Evolutionary conservation across 2,888 invertebrate species (phyloP).

Genomic region (Macaria liturata): DNA sequence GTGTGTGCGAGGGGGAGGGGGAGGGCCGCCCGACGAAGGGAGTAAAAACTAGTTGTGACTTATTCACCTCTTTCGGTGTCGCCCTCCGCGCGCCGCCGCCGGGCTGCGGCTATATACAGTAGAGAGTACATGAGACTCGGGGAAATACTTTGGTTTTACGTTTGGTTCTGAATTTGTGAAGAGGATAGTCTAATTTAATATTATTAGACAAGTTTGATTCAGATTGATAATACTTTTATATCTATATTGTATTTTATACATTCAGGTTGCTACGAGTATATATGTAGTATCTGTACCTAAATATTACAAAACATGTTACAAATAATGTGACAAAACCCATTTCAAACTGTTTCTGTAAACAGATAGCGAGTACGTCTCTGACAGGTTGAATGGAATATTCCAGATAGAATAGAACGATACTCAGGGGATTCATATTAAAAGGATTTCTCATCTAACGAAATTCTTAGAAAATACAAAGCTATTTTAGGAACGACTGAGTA

Average conservation of each 20-base stretch:
- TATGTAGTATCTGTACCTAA: too few species aligned
- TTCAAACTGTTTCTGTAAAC: too few species aligned
- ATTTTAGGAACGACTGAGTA: conserved; percentile 12
- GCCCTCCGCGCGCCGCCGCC: conserved; percentile 64
- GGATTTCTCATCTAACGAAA: conserved; percentile 30
- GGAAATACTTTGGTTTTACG: conserved; percentile 1
- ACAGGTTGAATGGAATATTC: background rate
- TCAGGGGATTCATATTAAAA: conserved; percentile 9
- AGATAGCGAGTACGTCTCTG: too few species aligned
- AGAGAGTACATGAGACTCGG: conserved; percentile 10
- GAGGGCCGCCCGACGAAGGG: conserved; percentile 71
- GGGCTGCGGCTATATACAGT: conserved; percentile 46
- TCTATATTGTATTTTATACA: too few species aligned
- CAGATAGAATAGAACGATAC: background rate
- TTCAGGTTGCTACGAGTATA: too few species aligned
- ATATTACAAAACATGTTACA: too few species aligned
- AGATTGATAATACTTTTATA: too few species aligned
- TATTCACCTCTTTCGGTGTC: conserved; percentile 83
- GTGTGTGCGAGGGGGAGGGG: conserved; percentile 52
- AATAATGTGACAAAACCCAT: too few species aligned
- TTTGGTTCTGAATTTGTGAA: background rate
- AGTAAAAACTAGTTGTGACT: conserved; percentile 82
- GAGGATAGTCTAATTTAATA: too few species aligned
- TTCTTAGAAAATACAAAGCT: conserved; percentile 41
- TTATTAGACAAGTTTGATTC: too few species aligned